phyloP scores from a whole-genome alignment of 2,888 invertebrate species.

The Danaus chrysippus region DNA sequence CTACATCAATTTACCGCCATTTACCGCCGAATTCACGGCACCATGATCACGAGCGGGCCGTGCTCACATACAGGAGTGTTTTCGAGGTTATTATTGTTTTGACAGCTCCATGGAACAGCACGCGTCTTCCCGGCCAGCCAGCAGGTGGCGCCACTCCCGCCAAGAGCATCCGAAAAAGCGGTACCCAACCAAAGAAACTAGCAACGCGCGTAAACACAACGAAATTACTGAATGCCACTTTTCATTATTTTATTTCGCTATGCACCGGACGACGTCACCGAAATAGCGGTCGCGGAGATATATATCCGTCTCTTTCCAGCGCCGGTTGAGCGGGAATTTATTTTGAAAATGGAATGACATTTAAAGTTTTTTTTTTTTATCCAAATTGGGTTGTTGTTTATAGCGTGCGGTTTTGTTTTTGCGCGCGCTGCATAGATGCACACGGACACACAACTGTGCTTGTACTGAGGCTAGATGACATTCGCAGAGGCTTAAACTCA shows the following conservation, averaged over 20 bases:
- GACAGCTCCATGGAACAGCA: slow-evolving; percentile 60
- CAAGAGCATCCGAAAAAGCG: slow-evolving; percentile 42
- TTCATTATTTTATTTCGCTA: slow-evolving; percentile 77
- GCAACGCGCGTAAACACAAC: slow-evolving; percentile 77
- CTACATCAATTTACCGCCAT: slow-evolving; percentile 71
- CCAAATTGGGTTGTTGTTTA: slow-evolving; percentile 38
- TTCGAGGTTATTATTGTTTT: slow-evolving; percentile 57
- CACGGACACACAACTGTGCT: slow-evolving; percentile 62
- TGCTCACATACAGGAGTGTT: slow-evolving; percentile 26
- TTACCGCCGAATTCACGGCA: slow-evolving; percentile 53
- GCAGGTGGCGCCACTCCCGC: slow-evolving; percentile 60
- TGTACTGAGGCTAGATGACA: slow-evolving; percentile 74
- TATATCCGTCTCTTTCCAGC: slow-evolving; percentile 63
- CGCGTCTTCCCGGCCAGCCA: slow-evolving; percentile 49
- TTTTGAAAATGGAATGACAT: slow-evolving; percentile 57
- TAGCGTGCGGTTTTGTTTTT: slow-evolving; percentile 31
- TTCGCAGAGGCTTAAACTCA: slow-evolving; percentile 71
- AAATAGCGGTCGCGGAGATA: slow-evolving; percentile 58
- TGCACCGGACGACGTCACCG: slow-evolving; percentile 73
- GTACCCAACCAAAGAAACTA: slow-evolving; percentile 70
- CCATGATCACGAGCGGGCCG: slow-evolving; percentile 47
- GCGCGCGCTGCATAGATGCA: slow-evolving; percentile 46
- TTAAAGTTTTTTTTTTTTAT: slow-evolving; percentile 49
- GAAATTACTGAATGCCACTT: slow-evolving; percentile 77
- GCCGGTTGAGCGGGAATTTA: slow-evolving; percentile 46